Evolutionary conservation across 2,113 vertebrate genomes (phyloP), one percentile per base, ranked within the genome.

Genomic region (Larimichthys crocea): DNA sequence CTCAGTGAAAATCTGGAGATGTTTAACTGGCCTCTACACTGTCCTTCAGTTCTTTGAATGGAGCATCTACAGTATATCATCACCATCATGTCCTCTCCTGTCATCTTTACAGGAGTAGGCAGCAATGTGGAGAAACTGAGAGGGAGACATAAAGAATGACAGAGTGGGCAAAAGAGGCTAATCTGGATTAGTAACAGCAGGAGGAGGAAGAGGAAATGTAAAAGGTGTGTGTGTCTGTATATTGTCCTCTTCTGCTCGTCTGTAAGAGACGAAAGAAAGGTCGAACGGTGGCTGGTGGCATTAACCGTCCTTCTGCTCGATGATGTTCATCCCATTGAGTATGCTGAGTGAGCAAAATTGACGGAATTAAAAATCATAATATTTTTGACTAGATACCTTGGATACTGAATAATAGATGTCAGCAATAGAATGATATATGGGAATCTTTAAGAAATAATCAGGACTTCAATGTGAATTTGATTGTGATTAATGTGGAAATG

Each of bases 1-100:
- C 53, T 84, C 48, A 44, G 56, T 80, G 75, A 67, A 90, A 88
- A 88, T 87, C 91, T 91, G 86, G 91, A 91, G 76, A 82, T 82
- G 71, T 86, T 92, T 93, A 92, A 72, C 76, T 12, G 53, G 49
- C 69, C 44, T 74, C 74, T 31, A 49, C 56, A 46, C 53, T 75
- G 79, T 88, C 69, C 52, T 40, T 85, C 72, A 1, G 62, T 16
- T 76, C 78, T 90, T 78, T 89, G 50, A 85, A 6, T 77, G 61
- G 24, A 83, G 60, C 53, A 80, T 82, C 79, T 67, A 63, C 48
- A 63, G 76, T 86, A 80, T 76, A 82, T 91, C 80, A 80, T 86
- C 68, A 10, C 66, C 15, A 61, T 78, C 44, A 62, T 50, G 74
- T 82, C 59, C 20, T 53, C 62, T 52, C 65, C 17, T 56, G 76